These are phyloP conservation scores for Polypedilum pembai DNA, from an alignment of 1,140 invertebrate species.

Conservation along the genomic window DNA sequence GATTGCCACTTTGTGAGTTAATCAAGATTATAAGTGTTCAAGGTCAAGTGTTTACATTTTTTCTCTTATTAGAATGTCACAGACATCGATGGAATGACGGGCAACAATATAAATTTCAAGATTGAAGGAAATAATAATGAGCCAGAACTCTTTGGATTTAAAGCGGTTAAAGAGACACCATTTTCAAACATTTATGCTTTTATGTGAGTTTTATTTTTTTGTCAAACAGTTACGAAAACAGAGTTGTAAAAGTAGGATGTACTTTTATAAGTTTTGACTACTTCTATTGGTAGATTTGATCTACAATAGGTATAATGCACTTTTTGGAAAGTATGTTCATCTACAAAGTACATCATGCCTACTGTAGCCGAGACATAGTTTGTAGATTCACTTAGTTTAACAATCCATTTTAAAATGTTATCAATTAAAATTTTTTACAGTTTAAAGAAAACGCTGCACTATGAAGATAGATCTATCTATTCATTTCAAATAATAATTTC, in stretches of 20 bases:
- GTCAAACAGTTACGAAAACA: background rate
- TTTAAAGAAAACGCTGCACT: conserved; percentile 31
- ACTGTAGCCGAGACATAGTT: too few species aligned
- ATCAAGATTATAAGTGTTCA: background rate
- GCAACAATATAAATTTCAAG: conserved; percentile 30
- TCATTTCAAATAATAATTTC: conserved; percentile 33
- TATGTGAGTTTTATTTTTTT: background rate
- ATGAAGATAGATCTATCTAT: conserved; percentile 32
- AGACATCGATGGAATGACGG: conserved; percentile 31
- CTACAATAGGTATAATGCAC: too few species aligned
- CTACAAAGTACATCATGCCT: too few species aligned
- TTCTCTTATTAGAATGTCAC: conserved; percentile 30
- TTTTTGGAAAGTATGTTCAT: too few species aligned
- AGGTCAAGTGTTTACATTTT: background rate
- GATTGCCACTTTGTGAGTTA: background rate
- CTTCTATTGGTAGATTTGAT: too few species aligned
- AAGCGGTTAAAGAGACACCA: conserved; percentile 29
- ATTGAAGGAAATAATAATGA: conserved; percentile 25
- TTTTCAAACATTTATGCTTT: background rate
- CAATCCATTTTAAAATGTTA: too few species aligned
- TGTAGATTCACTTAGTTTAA: too few species aligned
- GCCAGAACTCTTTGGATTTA: conserved; percentile 29
- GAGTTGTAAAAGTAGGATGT: too few species aligned
- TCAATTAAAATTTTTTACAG: conserved; percentile 28
- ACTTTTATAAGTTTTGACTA: too few species aligned